Evolutionary conservation across 2,797 vertebrate species (phyloP), one percentile per base, ranked within the genome.

Genomic region (Nyctalus aviator): DNA sequence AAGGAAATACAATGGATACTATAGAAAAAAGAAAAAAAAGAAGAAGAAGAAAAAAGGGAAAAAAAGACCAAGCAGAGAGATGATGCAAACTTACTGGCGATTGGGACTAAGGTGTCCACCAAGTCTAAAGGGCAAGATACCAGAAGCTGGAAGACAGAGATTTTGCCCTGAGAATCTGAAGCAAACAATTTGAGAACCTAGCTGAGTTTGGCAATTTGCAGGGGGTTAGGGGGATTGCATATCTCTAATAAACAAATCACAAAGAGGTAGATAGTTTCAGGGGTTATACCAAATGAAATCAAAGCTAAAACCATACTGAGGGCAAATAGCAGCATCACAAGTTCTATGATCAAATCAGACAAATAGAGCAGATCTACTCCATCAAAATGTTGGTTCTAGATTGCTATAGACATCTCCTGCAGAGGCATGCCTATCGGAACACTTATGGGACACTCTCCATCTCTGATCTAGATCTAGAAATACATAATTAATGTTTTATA

Each of bases 291-390:
- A 78, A 7, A 77, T 21, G 59, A 93, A 84, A 71, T 50, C 25
- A 69, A 92, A 81, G 87, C 20, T 73, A 59, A 84, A 93, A 66
- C 10, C 20, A 69, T 21, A 66, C 1, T 4, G 12, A 62, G 46
- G 27, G 15, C 46, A 95, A 92, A 55, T 8, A 71, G 55, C 87
- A 88, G 10, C 30, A 81, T 72, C 21, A 3, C 10, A 64, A 62
- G 32, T 66, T 75, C 12, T n/a, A 9, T 50, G 9, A 81, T 77
- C 35, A 86, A 95, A 87, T 84, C n/a, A 89, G 37, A 95, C 9
- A 72, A 84, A 71, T 4, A 50, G 27, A 55, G 10, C 23, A 73
- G 41, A 62, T 23, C 18, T 5, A 12, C 15, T 32, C 27, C 44
- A 25, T 59, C 27, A 77, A 57, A 83, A 21, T 77, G 69, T 64